Base-by-base conservation (phyloP, 1,140 invertebrate species). In the Lepeophtheirus salmonis region DNA sequence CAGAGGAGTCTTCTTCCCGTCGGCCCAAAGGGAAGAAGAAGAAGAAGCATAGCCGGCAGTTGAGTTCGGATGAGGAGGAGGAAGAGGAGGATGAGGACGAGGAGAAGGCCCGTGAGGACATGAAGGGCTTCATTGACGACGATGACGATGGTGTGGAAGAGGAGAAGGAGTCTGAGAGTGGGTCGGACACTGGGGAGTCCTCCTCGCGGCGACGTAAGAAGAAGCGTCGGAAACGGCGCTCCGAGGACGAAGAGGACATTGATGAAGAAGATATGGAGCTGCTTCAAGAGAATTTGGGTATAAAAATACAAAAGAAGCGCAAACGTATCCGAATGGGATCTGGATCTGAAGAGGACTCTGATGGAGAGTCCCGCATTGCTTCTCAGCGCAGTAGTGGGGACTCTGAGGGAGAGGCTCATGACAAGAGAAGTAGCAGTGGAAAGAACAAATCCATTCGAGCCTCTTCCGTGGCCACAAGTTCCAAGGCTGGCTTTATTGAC, bases 251-350 rank as follows among this genome's bases (percentile, higher is more conserved):
- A 2, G 65, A 66, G 23, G 64, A 65, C 50, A 53, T 65, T 12
- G 66, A 67, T 60, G 66, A 67, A 3, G 66, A 67, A 48, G 66
- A 67, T 26, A 26, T 65, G 12, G 94, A 97, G 75, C 77, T 99
- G 6, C 81, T 99, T 65, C 91, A 97, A 70, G 95, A 97, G 72
- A 98, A 99, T 79, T 79, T 96, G 64, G 95, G 94, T 63, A 83
- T 91, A 12, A 92, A 95, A 80, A 82, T 97, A 63, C 81, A 66
- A 48, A 81, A 78, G 50, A 66, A 66, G 56, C 62, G 64, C 17
- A 60, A 52, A 17, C 57, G 52, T 60, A 62, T 30, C 55, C 64
- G 57, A 62, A 64, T 54, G 17, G 63, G 22, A 63, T 65, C n/a
- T 55, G 60, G 16, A 3, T 52, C 49, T 12, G 64, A 66, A 26